Conservation (phyloP, 2,888 invertebrate species). For the Steromphala cineraria region DNA sequence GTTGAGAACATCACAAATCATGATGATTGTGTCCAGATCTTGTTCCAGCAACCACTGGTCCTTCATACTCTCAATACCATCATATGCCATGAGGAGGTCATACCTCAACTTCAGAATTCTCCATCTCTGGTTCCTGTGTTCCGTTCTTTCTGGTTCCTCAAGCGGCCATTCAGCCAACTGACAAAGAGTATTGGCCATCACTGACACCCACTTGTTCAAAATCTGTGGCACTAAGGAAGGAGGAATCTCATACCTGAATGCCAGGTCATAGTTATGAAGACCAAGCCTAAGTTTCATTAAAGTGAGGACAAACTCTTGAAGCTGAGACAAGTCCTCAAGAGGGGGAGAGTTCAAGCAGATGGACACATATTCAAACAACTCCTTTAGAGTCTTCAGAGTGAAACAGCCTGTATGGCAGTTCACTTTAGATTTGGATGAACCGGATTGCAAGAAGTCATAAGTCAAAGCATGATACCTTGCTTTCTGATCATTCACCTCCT, state of each 20-base stretch:
- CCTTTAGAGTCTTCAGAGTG: background rate
- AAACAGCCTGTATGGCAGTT: background rate
- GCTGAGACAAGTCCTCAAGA: background rate
- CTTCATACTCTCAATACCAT: background rate
- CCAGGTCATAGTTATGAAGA: background rate
- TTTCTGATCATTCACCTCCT: background rate
- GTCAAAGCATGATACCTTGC: background rate
- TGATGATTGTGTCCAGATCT: background rate
- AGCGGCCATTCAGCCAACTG: background rate
- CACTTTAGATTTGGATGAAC: background rate
- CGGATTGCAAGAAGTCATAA: background rate
- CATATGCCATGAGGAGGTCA: background rate
- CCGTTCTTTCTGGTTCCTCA: background rate
- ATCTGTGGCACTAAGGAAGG: background rate
- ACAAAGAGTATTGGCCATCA: background rate
- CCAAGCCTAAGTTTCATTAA: background rate
- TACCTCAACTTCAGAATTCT: background rate
- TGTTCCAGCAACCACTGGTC: background rate
- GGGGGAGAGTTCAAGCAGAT: background rate
- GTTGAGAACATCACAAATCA: constrained; percentile 1
- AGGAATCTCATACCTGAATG: background rate
- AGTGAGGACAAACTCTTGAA: background rate
- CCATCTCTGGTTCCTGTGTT: background rate
- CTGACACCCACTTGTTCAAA: background rate
- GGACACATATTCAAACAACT: background rate